Conservation (phyloP, 2,797 vertebrate species). For the Octomys mimax region DNA sequence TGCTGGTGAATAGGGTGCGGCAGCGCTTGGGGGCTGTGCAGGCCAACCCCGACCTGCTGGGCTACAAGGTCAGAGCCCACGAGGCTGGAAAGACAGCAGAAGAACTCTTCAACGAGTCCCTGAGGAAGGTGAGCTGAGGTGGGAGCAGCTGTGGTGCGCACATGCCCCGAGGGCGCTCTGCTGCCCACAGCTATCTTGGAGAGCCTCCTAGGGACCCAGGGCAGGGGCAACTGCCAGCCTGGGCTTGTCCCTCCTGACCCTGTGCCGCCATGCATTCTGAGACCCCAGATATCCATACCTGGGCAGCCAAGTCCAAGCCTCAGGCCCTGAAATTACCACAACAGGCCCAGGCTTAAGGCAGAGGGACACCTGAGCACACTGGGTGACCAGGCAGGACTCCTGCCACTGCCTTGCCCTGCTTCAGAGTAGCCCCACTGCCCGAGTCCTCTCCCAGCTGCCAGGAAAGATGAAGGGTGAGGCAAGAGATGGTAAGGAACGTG, state of each 20-base stretch:
- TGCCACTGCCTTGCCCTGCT: not conserved
- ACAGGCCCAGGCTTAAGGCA: not conserved
- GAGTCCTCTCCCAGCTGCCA: not conserved
- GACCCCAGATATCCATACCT: not conserved
- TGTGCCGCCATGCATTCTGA: not conserved
- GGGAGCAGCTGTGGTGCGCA: fast-evolving
- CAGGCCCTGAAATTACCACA: not conserved
- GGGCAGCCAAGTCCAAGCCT: not conserved
- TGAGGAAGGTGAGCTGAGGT: constrained; percentile 67
- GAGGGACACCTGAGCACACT: not conserved
- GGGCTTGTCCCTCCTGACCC: not conserved
- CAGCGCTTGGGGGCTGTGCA: not conserved
- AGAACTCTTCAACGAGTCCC: constrained; percentile 54
- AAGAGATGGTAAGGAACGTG: not conserved
- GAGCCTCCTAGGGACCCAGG: not conserved
- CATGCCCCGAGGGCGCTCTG: not conserved
- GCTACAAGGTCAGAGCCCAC: constrained; percentile 27
- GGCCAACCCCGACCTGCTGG: constrained; percentile 64
- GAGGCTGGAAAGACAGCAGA: constrained; percentile 69
- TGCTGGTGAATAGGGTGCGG: constrained; percentile 74
- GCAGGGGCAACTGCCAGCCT: fast-evolving
- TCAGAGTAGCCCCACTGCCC: not conserved
- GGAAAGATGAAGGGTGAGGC: not conserved
- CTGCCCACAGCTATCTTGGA: not conserved
- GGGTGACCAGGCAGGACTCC: not conserved